Evolutionary conservation across 2,888 invertebrate species (phyloP), one percentile per base, ranked within the genome.

Genomic region (Acanthosepion esculentum): DNA sequence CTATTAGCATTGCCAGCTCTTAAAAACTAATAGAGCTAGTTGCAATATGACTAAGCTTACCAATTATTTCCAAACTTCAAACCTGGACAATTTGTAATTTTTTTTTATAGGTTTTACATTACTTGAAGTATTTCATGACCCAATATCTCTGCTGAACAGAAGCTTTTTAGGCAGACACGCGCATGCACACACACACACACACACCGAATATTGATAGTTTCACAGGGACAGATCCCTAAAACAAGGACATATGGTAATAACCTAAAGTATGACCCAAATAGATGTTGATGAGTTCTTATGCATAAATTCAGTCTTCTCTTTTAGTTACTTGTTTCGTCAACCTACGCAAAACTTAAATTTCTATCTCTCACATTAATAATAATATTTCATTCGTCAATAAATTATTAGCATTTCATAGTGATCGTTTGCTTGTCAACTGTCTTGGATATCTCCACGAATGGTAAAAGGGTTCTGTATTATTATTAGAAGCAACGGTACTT

Each of bases 381-480:
- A n/a, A n/a, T n/a, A n/a, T 78, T 64, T 64, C 64, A 64, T 64
- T 8, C n/a, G n/a, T 78, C 78, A 78, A 78, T 78, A 8, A 2
- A 78, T 78, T 3, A 23, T 33, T 33, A 15, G 78, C 15, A n/a
- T 33, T 78, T 78, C n/a, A n/a, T 78, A 78, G n/a, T 78, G n/a
- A n/a, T 78, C 18, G 78, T 12, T 78, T 78, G n/a, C 12, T 78
- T n/a, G 78, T 78, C 78, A 78, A 78, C 78, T 33, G 78, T 78
- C 78, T n/a, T 78, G 78, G n/a, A 78, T 78, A 78, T 78, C n/a
- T 78, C 78, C 78, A 78, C 33, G 78, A 78, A 78, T 78, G 78
- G 78, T 78, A 78, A 78, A 64, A 33, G n/a, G 78, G 78, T n/a
- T 78, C 78, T 8, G 78, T 78, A n/a, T 78, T 78, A n/a, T 78